phyloP scores from a whole-genome alignment of 2,797 vertebrate genomes.

The Sarcophilus harrisii region DNA sequence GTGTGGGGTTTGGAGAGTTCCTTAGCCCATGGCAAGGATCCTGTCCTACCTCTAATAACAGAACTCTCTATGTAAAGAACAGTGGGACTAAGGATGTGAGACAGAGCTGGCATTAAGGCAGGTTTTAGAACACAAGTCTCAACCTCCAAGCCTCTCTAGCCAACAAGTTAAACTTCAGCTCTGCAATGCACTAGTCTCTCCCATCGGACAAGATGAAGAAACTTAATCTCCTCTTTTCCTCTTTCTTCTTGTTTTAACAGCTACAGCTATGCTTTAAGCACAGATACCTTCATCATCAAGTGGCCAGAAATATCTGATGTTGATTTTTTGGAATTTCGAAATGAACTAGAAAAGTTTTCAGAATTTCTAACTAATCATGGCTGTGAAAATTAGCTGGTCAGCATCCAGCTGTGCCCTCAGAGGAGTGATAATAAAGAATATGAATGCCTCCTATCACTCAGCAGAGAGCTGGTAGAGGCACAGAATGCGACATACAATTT shows the following conservation, averaged over 20 bases:
- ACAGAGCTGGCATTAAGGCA: neutral
- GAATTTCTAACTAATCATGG: conserved; percentile 29
- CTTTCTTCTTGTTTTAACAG: conserved; percentile 27
- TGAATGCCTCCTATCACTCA: neutral
- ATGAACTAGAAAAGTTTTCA: conserved; percentile 43
- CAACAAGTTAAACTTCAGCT: neutral
- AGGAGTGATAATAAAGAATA: neutral
- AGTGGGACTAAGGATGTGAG: neutral
- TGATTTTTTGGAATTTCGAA: neutral
- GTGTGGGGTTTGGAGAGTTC: neutral
- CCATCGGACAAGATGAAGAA: neutral
- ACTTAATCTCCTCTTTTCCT: neutral
- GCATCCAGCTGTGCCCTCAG: neutral
- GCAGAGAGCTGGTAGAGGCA: neutral
- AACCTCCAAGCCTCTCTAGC: neutral
- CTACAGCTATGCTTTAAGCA: conserved; percentile 52
- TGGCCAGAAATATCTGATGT: neutral
- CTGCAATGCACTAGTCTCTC: neutral
- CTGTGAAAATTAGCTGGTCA: conserved; percentile 17
- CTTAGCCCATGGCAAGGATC: neutral
- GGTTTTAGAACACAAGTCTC: no score
- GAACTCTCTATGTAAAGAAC: neutral
- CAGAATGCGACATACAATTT: neutral
- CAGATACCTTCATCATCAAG: conserved; percentile 40
- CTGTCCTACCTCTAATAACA: neutral